A percentile compares a stretch with the other conserved stretches of the same genome.
phyloP scores from a whole-genome alignment of 1,140 invertebrate species.

The Paramacrobiotus metropolitanus region DNA sequence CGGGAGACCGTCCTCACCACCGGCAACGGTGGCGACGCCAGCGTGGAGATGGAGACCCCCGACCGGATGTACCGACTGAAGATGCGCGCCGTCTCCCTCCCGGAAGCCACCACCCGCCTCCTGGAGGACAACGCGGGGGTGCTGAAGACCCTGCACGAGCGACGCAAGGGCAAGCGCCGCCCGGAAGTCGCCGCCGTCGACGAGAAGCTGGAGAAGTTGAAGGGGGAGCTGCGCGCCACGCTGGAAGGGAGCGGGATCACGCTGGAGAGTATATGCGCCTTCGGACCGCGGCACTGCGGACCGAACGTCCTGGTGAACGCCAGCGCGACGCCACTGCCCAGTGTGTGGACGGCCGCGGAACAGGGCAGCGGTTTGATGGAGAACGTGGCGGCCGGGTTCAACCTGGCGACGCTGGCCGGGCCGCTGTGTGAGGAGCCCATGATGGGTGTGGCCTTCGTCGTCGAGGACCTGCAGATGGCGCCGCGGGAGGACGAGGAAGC shows the following conservation, averaged over 20 bases:
- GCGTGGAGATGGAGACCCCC: constrained; percentile 35
- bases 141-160: constrained; percentile 31
- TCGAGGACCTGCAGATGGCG: constrained; percentile 39
- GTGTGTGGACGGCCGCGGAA: too few species aligned
- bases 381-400: constrained; percentile 68
- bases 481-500: not conserved
- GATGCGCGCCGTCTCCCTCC: constrained; percentile 53
- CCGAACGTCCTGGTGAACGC: constrained; percentile 66
- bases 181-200: constrained; percentile 17
- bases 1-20: constrained; percentile 72
- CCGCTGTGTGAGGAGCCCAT: constrained; percentile 86
- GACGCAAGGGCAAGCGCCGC: constrained; percentile 20
- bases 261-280: constrained; percentile 67
- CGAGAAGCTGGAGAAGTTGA: constrained; percentile 34
- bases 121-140: constrained; percentile 35
- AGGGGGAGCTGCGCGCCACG: constrained; percentile 37
- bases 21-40: constrained; percentile 17
- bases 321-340: constrained; percentile 17
- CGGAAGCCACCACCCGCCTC: constrained; percentile 41
- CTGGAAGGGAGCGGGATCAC: constrained; percentile 30
- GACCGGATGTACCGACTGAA: constrained; percentile 46
- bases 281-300: constrained; percentile 66
- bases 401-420: constrained; percentile 63
- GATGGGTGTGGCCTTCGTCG: constrained; percentile 70
- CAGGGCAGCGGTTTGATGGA: too few species aligned